Conservation (phyloP, 2,113 vertebrate genomes). For the Cottus gobio region DNA sequence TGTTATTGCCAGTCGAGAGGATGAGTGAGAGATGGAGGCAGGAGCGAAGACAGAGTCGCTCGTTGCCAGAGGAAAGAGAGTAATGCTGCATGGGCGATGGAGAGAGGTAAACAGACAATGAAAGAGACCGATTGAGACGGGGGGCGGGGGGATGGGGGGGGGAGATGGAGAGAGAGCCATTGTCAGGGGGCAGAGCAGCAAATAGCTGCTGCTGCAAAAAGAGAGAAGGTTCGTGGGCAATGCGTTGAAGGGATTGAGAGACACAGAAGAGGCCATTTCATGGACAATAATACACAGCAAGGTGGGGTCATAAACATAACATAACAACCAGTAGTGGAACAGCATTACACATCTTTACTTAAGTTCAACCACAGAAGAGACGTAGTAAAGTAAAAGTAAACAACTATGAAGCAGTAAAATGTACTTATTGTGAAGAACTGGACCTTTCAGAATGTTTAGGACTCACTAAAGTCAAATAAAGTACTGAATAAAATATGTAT, state of each 20-base stretch:
- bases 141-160: constrained; percentile 32
- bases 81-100: constrained; percentile 66
- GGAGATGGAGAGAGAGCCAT: constrained; percentile 60
- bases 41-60: constrained; percentile 56
- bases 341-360: constrained; percentile 17
- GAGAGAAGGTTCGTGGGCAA: constrained; percentile 31
- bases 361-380: constrained; percentile 8
- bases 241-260: constrained; percentile 33
- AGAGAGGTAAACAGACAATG: constrained; percentile 76
- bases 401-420: constrained; percentile 23
- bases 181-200: constrained; percentile 48
- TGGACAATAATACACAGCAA: constrained; percentile 48
- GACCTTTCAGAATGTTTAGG: background rate
- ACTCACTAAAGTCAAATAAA: background rate
- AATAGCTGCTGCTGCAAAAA: constrained; percentile 55
- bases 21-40: constrained; percentile 55
- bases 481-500: background rate
- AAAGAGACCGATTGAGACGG: constrained; percentile 73
- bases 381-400: constrained; percentile 28
- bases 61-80: constrained; percentile 69
- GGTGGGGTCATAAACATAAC: constrained; percentile 42
- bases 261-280: constrained; percentile 43
- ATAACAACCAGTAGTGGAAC: constrained; percentile 2
- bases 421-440: background rate
- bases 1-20: constrained; percentile 64